These are phyloP conservation scores for Perognathus longimembris DNA, from an alignment of 2,113 vertebrate genomes.

Conservation along the genomic window DNA sequence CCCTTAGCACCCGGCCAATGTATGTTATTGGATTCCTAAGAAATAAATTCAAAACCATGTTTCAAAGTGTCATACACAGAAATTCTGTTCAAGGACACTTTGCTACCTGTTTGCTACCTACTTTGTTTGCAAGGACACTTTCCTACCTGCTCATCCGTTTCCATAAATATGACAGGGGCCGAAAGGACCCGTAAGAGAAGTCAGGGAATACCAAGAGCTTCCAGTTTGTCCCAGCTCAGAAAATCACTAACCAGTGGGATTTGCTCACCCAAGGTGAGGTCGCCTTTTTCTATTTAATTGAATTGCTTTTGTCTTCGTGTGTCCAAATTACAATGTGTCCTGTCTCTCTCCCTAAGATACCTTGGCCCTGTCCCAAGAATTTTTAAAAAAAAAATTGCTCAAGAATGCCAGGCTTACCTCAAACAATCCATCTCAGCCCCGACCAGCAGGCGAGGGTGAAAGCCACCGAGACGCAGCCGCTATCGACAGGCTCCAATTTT, in stretches of 20 bases:
- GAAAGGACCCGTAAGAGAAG: neutral
- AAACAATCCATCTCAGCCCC: neutral
- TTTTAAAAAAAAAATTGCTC: neutral
- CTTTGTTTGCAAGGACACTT: too few relatives aligned
- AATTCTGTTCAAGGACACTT: neutral
- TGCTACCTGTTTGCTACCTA: too few relatives aligned
- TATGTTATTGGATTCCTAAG: too few relatives aligned
- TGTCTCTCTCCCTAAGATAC: neutral
- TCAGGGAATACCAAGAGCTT: neutral
- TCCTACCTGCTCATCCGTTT: neutral
- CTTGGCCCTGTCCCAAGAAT: neutral
- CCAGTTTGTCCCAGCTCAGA: neutral
- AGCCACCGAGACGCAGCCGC: neutral
- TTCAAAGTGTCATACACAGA: neutral
- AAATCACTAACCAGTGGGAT: neutral
- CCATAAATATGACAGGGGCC: neutral
- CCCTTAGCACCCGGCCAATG: too few relatives aligned
- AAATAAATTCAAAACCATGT: neutral
- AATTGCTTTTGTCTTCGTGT: neutral
- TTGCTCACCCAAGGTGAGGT: neutral
- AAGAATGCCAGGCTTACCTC: neutral
- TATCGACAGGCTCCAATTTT: neutral
- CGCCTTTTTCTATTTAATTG: neutral
- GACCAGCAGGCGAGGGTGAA: neutral
- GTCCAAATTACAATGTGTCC: neutral